A percentile compares a stretch with the other conserved stretches of the same genome.
These are phyloP conservation scores for Catamblyrhynchus diadema DNA, from an alignment of 2,797 vertebrate genomes.

Conservation along the genomic window DNA sequence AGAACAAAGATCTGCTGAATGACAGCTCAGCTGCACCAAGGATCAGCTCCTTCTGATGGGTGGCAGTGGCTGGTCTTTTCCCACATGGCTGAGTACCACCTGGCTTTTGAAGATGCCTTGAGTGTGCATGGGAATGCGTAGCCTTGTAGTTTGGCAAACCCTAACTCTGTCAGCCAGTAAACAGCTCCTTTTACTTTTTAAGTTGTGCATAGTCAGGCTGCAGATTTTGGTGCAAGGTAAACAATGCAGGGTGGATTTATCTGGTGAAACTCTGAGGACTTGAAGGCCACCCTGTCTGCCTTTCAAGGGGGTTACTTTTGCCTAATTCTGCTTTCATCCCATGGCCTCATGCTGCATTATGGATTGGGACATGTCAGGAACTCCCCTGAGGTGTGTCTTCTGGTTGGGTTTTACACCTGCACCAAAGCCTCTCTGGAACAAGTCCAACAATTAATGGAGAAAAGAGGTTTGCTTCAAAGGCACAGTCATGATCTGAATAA, in stretches of 20 bases:
- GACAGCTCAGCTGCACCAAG: neutral
- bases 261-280: neutral
- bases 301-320: neutral
- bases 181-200: neutral
- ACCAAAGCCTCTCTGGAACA: neutral
- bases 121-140: neutral
- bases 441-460: neutral
- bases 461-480: neutral
- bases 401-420: rapidly evolving
- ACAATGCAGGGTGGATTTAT: neutral
- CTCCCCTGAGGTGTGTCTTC: neutral
- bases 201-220: neutral
- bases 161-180: neutral
- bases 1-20: neutral
- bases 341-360: rapidly evolving
- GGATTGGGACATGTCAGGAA: neutral
- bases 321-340: neutral
- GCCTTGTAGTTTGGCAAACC: neutral
- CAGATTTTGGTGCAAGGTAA: neutral
- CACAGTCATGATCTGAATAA: rapidly evolving
- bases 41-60: neutral
- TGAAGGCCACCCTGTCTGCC: neutral
- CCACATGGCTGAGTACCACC: neutral
- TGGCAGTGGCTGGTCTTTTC: rapidly evolving
- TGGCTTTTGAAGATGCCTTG: neutral